Conservation (phyloP, 1,140 invertebrate species). For the Cheumatopsyche charites region DNA sequence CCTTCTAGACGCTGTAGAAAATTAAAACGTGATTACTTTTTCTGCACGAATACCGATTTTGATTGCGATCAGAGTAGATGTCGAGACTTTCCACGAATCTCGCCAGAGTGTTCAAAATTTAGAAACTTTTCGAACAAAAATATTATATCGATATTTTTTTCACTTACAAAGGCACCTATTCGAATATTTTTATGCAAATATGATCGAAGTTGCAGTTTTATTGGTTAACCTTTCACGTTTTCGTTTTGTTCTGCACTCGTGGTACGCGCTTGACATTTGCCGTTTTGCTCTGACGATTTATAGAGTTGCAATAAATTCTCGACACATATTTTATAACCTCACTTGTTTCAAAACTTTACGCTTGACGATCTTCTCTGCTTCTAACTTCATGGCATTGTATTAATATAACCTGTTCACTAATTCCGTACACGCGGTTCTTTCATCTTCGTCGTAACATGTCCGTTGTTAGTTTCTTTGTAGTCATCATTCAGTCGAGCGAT, state of each 20-base stretch:
- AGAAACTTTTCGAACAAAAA: no score
- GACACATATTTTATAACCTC: no score
- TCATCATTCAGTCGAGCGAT: constrained; percentile 12
- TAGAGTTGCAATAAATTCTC: background rate
- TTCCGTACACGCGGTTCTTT: background rate
- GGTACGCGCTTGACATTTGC: constrained; percentile 3
- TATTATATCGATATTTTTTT: no score
- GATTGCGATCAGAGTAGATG: background rate
- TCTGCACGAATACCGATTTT: constrained; percentile 8
- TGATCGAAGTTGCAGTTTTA: background rate
- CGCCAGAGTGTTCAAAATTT: no score
- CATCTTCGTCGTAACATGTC: background rate
- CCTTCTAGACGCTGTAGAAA: background rate
- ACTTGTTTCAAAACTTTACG: no score
- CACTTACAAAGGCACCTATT: no score
- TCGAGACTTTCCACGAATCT: no score
- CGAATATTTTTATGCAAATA: background rate
- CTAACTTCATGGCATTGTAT: no score
- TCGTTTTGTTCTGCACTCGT: background rate
- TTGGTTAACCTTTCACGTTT: constrained; percentile 27
- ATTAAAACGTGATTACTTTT: constrained; percentile 18
- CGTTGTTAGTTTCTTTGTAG: background rate
- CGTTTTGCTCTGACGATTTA: background rate
- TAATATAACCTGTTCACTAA: no score
- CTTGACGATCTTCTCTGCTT: no score